Evolutionary conservation across 2,888 invertebrate species (phyloP).

Genomic region (Dione juno): DNA sequence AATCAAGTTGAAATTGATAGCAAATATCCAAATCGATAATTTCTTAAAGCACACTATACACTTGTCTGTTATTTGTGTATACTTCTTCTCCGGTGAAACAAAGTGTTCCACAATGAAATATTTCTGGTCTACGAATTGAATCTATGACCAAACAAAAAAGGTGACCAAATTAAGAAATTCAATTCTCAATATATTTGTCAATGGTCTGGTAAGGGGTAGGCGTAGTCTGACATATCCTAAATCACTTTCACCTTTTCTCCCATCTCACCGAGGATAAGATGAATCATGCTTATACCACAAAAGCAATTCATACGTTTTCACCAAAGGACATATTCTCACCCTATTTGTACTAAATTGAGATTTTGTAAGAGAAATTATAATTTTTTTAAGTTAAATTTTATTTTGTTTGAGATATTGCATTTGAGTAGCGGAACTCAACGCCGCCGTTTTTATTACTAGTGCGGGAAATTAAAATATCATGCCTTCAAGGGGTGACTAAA

Average conservation of each 20-base stretch:
- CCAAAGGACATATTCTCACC: background rate
- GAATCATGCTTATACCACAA: constrained; percentile 19
- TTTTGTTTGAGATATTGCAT: background rate
- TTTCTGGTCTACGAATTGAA: background rate
- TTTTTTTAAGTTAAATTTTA: background rate
- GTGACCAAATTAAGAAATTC: background rate
- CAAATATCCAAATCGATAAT: too few species aligned
- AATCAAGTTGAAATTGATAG: too few species aligned
- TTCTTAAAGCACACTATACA: too few species aligned
- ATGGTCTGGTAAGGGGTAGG: constrained; percentile 7
- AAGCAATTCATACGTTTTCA: background rate
- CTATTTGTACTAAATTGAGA: constrained; percentile 3
- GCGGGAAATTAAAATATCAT: background rate
- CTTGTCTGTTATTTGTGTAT: too few species aligned
- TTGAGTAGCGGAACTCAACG: background rate
- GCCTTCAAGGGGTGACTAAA: too few species aligned
- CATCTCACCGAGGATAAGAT: constrained; percentile 11
- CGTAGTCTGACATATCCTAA: constrained; percentile 10
- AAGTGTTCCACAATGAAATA: too few species aligned
- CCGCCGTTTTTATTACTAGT: background rate
- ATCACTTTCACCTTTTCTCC: constrained; percentile 20
- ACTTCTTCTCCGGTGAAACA: too few species aligned
- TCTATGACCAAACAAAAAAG: background rate
- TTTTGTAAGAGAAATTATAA: background rate
- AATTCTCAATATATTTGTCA: background rate